A percentile compares a stretch with the other conserved stretches of the same genome.
These are phyloP conservation scores for Zaprionus kolodkinae DNA, from an alignment of 1,140 invertebrate genomes.

Conservation along the genomic window DNA sequence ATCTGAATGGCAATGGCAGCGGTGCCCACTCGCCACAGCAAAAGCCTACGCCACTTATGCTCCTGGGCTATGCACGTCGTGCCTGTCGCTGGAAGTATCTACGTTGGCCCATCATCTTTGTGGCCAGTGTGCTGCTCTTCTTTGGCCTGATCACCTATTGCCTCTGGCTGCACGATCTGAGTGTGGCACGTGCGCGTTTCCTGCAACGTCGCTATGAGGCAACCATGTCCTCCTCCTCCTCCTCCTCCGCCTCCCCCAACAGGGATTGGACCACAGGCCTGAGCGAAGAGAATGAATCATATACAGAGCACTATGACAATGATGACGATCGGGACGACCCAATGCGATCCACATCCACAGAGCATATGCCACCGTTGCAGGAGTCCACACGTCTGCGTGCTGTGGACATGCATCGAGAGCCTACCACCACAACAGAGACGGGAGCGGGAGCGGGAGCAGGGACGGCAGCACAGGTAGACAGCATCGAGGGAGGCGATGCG, in stretches of 20 bases:
- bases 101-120: constrained; percentile 79
- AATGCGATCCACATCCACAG: constrained; percentile 22
- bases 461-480: constrained; percentile 1
- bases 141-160: constrained; percentile 81
- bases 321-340: not conserved
- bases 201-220: constrained; percentile 70
- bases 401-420: constrained; percentile 40
- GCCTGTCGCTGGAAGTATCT: constrained; percentile 78
- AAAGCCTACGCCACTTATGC: constrained; percentile 60
- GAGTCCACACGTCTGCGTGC: constrained; percentile 66
- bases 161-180: constrained; percentile 78
- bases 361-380: constrained; percentile 27
- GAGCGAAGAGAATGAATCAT: constrained; percentile 44
- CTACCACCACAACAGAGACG: constrained; percentile 31
- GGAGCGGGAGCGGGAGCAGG: not conserved
- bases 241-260: not conserved
- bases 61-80: constrained; percentile 62
- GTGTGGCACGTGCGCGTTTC: constrained; percentile 68
- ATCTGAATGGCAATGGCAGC: constrained; percentile 50
- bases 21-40: constrained; percentile 4
- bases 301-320: constrained; percentile 8
- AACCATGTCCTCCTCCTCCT: constrained; percentile 10
- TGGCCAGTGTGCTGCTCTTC: constrained; percentile 76
- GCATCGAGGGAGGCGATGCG: constrained; percentile 39
- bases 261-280: constrained; percentile 19